These are phyloP conservation scores for Meiosimyza platycephala DNA, from an alignment of 2,888 invertebrate species.

Conservation along the genomic window DNA sequence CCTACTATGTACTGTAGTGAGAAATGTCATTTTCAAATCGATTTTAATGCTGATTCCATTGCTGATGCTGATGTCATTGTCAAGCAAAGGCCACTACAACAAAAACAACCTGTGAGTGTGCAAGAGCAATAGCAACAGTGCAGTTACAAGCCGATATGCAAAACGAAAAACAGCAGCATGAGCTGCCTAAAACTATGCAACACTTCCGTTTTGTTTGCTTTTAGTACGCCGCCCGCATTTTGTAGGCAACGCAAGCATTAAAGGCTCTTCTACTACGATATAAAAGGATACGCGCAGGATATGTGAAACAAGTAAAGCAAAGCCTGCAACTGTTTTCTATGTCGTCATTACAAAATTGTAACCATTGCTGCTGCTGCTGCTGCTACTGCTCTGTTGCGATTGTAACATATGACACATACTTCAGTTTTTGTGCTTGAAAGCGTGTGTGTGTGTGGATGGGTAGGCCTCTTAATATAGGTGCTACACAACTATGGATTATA, in stretches of 20 bases:
- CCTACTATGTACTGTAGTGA: not conserved
- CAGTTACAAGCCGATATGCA: not conserved
- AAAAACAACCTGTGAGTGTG: not conserved
- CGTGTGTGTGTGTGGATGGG: not conserved
- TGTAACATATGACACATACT: not conserved
- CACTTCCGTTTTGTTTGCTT: conserved; percentile 26
- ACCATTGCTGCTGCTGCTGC: not conserved
- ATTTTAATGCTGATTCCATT: conserved; percentile 5
- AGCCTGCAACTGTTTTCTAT: conserved; percentile 30
- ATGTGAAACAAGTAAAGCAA: conserved; percentile 23
- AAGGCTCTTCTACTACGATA: not conserved
- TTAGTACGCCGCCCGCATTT: not conserved
- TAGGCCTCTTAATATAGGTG: not conserved
- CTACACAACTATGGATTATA: not conserved
- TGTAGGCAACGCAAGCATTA: not conserved
- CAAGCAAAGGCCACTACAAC: conserved; percentile 27
- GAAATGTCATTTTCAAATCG: conserved; percentile 30
- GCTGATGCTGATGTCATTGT: conserved; percentile 30
- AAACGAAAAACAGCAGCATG: not conserved
- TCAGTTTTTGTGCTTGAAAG: not conserved
- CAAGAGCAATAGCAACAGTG: not conserved
- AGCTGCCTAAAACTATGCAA: conserved; percentile 29
- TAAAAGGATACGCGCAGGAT: conserved; percentile 22
- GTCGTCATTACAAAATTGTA: conserved; percentile 9
- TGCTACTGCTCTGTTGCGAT: conserved; percentile 13